Conservation (phyloP, 23 tunicate species). For the Clavelina lepadiformis region DNA sequence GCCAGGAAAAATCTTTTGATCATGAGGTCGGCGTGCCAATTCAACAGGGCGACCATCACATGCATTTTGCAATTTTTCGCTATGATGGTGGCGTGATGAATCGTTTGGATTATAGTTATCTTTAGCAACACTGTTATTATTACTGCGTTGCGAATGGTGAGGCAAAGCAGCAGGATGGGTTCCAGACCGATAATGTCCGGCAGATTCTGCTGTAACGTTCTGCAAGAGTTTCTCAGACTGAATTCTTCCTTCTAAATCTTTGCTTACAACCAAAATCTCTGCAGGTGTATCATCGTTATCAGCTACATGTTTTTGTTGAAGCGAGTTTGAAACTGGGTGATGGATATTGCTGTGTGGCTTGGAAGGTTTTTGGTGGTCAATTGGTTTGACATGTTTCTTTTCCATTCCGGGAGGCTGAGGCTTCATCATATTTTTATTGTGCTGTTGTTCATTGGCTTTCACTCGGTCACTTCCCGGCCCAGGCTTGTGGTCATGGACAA, state of each 20-base stretch:
- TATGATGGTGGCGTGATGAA: conserved; percentile 24
- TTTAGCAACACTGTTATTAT: too few species aligned
- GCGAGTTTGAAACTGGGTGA: background rate
- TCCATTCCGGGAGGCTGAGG: too few species aligned
- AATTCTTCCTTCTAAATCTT: conserved; percentile 39
- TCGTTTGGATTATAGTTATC: conserved; percentile 6
- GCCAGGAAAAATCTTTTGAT: too few species aligned
- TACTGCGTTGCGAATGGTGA: too few species aligned
- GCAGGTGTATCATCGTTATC: background rate
- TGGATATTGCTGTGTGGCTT: conserved; percentile 7
- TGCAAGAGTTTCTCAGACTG: conserved; percentile 23
- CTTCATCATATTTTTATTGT: too few species aligned
- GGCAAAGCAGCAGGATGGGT: conserved; percentile 8
- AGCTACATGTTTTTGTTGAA: background rate
- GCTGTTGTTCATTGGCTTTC: too few species aligned
- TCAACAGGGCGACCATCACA: too few species aligned
- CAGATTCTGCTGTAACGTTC: background rate
- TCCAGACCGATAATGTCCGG: background rate
- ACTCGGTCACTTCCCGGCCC: too few species aligned
- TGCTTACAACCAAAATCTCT: conserved; percentile 9
- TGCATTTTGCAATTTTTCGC: conserved; percentile 1
- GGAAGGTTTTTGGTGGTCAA: background rate
- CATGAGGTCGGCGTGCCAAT: too few species aligned
- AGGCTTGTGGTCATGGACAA: too few species aligned
- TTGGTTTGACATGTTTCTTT: too few species aligned